A percentile compares a stretch with the other conserved stretches of the same genome.
Conservation (phyloP, 2,888 invertebrate species). For the Drosophila greeni region DNA sequence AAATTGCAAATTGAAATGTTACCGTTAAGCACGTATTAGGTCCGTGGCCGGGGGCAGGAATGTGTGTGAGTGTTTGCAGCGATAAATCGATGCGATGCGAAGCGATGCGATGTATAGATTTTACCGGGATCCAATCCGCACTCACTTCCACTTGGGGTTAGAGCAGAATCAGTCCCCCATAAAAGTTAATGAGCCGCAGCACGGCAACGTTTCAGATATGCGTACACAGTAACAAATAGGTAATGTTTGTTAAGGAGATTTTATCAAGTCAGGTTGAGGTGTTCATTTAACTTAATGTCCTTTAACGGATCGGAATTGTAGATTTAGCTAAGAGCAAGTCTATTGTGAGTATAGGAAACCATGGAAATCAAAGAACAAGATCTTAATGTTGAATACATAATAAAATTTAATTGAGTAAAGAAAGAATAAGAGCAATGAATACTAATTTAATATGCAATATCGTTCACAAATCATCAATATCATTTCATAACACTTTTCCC, state of each 20-base stretch:
- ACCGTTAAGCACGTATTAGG: constrained; percentile 74
- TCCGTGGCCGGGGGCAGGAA: constrained; percentile 40
- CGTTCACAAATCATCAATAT: background rate
- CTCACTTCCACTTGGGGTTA: background rate
- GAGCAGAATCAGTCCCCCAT: constrained; percentile 57
- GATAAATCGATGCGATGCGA: constrained; percentile 64
- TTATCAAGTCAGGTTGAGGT: background rate
- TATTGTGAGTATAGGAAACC: background rate
- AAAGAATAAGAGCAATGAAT: background rate
- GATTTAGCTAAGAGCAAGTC: background rate
- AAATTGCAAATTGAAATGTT: constrained; percentile 74
- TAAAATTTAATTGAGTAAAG: background rate
- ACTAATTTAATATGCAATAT: background rate
- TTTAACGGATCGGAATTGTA: background rate
- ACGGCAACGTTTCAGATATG: constrained; percentile 42
- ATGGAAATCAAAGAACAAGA: background rate
- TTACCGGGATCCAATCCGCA: constrained; percentile 9
- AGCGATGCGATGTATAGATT: constrained; percentile 52
- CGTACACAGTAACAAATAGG: constrained; percentile 1
- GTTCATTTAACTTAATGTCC: background rate
- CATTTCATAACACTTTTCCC: background rate
- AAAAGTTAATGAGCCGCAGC: constrained; percentile 63
- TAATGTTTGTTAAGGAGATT: background rate
- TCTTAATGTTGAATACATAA: background rate
- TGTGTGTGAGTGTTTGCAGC: constrained; percentile 26